A percentile compares a stretch with the other conserved stretches of the same genome.
Conservation (phyloP, 1,140 invertebrate genomes). For the Chrysoperla carnea region DNA sequence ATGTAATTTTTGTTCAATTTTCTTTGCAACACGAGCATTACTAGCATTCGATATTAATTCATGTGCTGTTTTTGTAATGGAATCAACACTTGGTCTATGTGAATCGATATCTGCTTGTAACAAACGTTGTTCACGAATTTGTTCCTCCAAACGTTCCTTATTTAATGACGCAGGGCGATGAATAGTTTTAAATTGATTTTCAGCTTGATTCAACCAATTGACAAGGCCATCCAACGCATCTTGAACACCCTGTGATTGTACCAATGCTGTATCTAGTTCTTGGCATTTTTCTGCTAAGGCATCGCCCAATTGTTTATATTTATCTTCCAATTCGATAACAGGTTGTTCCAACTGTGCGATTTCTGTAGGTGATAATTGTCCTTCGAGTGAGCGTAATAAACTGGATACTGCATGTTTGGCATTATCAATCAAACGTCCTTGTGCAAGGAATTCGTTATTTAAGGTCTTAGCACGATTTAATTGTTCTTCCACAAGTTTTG, state of each 20-base stretch:
- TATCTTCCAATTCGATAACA: conserved; percentile 54
- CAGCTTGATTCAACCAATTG: conserved; percentile 67
- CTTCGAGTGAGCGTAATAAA: conserved; percentile 56
- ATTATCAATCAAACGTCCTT: conserved; percentile 69
- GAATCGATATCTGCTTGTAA: conserved; percentile 69
- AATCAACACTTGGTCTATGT: conserved; percentile 67
- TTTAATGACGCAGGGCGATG: conserved; percentile 71
- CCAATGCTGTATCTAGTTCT: conserved; percentile 69
- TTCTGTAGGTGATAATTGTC: conserved; percentile 61
- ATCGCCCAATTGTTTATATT: conserved; percentile 54
- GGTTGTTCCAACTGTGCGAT: conserved; percentile 60
- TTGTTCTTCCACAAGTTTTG: conserved; percentile 74
- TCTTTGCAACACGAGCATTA: conserved; percentile 73
- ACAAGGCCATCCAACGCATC: conserved; percentile 76
- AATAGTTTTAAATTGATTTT: conserved; percentile 61
- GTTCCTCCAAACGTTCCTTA: conserved; percentile 77
- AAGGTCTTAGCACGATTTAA: conserved; percentile 65
- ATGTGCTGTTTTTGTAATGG: conserved; percentile 56
- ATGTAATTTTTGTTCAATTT: conserved; percentile 71
- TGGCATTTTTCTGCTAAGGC: conserved; percentile 62
- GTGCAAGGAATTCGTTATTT: conserved; percentile 73
- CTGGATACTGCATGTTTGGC: conserved; percentile 51
- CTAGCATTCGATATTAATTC: conserved; percentile 65
- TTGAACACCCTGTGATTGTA: conserved; percentile 88
- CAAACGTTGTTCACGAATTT: conserved; percentile 64